These are phyloP conservation scores for Tauraco erythrolophus DNA, from an alignment of 2,113 vertebrate species.

Conservation along the genomic window DNA sequence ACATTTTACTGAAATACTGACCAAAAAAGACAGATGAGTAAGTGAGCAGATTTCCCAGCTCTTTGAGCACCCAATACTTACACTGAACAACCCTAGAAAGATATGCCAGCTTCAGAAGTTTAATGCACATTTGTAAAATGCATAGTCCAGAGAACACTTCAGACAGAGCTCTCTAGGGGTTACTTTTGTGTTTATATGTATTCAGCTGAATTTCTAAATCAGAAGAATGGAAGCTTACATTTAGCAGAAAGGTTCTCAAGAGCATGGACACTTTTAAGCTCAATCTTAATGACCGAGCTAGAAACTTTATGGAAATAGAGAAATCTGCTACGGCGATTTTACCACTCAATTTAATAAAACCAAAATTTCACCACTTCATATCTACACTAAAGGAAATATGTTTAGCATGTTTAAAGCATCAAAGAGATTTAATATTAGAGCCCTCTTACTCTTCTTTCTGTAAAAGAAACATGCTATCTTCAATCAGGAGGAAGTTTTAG, in stretches of 20 bases:
- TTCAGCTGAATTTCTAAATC: conserved; percentile 12
- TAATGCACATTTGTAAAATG: not conserved
- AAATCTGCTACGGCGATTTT: not conserved
- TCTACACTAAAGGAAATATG: not conserved
- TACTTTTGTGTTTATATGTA: not conserved
- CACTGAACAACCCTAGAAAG: not conserved
- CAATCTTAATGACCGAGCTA: not conserved
- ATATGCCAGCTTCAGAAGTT: not conserved
- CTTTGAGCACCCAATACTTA: not conserved
- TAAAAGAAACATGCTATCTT: not conserved
- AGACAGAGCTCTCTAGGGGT: not conserved
- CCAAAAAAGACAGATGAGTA: not conserved
- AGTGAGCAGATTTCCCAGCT: not conserved
- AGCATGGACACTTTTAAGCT: not conserved
- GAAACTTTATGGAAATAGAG: not conserved
- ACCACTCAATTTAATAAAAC: not conserved
- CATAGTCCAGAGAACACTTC: not conserved
- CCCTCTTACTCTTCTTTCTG: not conserved
- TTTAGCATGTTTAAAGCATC: not conserved
- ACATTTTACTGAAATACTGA: not conserved
- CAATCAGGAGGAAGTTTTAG: not conserved
- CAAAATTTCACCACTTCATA: not conserved
- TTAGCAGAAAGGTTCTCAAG: not conserved
- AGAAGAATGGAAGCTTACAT: not conserved
- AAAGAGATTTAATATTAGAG: not conserved